Percentiles rank a stretch among this genome's conserved stretches.
These are phyloP conservation scores for Mesochorus sp. DNA, from an alignment of 2,888 invertebrate genomes.

Conservation along the genomic window DNA sequence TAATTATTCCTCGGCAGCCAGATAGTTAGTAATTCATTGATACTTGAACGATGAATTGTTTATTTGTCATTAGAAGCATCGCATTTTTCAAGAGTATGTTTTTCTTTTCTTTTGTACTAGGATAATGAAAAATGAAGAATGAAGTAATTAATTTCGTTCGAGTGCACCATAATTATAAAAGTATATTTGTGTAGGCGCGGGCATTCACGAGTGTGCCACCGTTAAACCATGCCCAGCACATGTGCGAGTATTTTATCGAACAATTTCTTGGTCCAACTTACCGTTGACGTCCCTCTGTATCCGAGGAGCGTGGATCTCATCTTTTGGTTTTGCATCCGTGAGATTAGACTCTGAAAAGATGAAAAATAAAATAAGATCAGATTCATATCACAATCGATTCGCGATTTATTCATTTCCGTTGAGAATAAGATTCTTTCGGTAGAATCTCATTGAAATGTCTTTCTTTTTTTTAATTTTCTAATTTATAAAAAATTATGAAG, in stretches of 20 bases:
- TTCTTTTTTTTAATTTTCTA: neutral
- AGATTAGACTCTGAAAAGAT: constrained; percentile 42
- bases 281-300: constrained; percentile 78
- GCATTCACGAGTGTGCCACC: constrained; percentile 61
- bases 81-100: neutral
- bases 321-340: constrained; percentile 47
- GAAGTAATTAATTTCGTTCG: constrained; percentile 52
- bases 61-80: neutral
- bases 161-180: constrained; percentile 56
- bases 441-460: too few relatives aligned
- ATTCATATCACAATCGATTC: too few relatives aligned
- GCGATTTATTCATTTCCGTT: too few relatives aligned
- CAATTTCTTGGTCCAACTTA: constrained; percentile 67
- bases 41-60: neutral
- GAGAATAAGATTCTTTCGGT: too few relatives aligned
- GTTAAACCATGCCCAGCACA: constrained; percentile 51
- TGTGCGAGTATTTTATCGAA: constrained; percentile 18
- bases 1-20: neutral
- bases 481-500: too few relatives aligned
- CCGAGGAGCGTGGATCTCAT: constrained; percentile 69
- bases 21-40: neutral
- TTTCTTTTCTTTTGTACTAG: neutral
- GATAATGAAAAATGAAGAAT: constrained; percentile 54
- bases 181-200: constrained; percentile 49
- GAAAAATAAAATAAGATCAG: too few relatives aligned